Percentiles rank a stretch among this genome's conserved stretches.
Evolutionary conservation across 2,888 invertebrate genomes (phyloP).

Genomic region (Glaucopsyche alexis): DNA sequence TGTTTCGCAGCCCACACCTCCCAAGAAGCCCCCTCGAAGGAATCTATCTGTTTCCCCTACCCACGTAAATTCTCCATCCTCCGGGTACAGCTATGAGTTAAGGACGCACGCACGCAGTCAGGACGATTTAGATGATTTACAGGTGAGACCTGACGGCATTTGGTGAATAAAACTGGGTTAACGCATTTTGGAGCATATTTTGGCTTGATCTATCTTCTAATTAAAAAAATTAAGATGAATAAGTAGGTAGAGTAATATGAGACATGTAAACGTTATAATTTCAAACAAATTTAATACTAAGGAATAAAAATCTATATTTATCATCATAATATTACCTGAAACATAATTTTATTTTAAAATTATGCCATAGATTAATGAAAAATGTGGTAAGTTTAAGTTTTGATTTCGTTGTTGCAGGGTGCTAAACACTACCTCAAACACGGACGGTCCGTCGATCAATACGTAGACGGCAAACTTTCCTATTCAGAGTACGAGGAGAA

Average conservation of each 20-base stretch:
- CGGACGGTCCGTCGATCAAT: conserved; percentile 88
- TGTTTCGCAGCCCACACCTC: conserved; percentile 86
- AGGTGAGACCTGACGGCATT: conserved; percentile 52
- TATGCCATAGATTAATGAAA: too few species aligned
- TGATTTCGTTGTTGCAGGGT: conserved; percentile 66
- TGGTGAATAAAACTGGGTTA: background rate
- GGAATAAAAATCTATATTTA: too few species aligned
- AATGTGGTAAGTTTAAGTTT: background rate
- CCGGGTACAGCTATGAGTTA: conserved; percentile 80
- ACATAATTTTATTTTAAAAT: too few species aligned
- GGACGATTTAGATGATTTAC: conserved; percentile 84
- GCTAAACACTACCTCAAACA: conserved; percentile 82
- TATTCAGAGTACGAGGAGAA: conserved; percentile 79
- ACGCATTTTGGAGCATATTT: background rate
- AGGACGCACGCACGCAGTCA: conserved; percentile 85
- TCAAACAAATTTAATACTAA: too few species aligned
- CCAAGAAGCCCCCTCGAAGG: conserved; percentile 93
- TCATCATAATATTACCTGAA: too few species aligned
- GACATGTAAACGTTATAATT: too few species aligned
- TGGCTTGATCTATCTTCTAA: background rate
- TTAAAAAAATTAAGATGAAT: too few species aligned
- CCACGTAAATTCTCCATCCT: conserved; percentile 81
- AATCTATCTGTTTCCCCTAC: conserved; percentile 93
- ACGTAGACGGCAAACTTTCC: conserved; percentile 84
- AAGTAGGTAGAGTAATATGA: too few species aligned